Evolutionary conservation across 2,113 vertebrate genomes (phyloP).

Genomic region (Pleuronectes platessa): DNA sequence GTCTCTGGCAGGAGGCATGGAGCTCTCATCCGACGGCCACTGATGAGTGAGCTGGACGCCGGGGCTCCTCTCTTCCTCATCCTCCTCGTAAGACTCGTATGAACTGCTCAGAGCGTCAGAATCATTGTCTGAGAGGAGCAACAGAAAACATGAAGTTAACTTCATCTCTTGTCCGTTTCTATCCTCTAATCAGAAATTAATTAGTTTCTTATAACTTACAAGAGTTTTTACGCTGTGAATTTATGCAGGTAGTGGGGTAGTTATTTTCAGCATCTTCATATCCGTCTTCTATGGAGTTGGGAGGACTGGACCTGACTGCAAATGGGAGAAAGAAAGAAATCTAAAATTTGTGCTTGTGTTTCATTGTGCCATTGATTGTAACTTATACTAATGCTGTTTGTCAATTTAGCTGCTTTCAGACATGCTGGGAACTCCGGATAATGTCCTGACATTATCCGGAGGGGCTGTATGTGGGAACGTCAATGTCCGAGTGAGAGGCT

Average conservation of each 20-base stretch:
- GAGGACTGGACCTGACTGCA: conserved; percentile 91
- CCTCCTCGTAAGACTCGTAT: conserved; percentile 97
- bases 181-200: neutral
- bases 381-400: neutral
- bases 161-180: neutral
- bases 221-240: conserved; percentile 90
- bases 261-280: conserved; percentile 96
- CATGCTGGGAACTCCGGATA: no score
- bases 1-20: conserved; percentile 91
- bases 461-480: neutral
- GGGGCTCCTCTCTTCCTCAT: conserved; percentile 91
- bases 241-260: conserved; percentile 89
- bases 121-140: conserved; percentile 88
- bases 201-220: conserved; percentile 81
- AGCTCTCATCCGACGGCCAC: conserved; percentile 95
- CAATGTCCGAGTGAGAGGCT: neutral
- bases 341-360: neutral
- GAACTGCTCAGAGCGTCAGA: conserved; percentile 97
- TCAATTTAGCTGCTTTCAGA: neutral
- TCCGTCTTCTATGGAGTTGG: conserved; percentile 91
- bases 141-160: neutral
- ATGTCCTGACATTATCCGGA: neutral
- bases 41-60: conserved; percentile 86
- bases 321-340: conserved; percentile 6
- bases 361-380: neutral